These are phyloP conservation scores for Allygus modestus DNA, from an alignment of 2,888 invertebrate genomes.

Conservation along the genomic window DNA sequence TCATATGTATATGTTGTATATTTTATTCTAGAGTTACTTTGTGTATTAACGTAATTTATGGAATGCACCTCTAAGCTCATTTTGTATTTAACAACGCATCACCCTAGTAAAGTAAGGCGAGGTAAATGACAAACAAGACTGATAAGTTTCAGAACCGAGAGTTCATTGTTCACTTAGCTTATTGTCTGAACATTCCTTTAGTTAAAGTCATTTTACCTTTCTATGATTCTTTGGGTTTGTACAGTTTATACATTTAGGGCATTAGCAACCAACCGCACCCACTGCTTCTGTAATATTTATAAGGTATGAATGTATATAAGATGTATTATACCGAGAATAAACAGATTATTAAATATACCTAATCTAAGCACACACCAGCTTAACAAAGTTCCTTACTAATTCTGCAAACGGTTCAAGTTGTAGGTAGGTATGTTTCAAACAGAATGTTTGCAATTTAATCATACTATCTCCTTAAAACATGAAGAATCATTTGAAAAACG, in stretches of 20 bases:
- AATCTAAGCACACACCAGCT: conserved; percentile 41
- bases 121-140: conserved; percentile 44
- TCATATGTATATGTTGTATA: conserved; percentile 55
- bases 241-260: conserved; percentile 48
- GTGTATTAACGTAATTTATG: conserved; percentile 39
- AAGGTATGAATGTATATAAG: conserved; percentile 37
- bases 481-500: too few species aligned
- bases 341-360: conserved; percentile 8
- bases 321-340: conserved; percentile 19
- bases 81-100: conserved; percentile 43
- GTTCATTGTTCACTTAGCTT: conserved; percentile 37
- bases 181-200: conserved; percentile 45
- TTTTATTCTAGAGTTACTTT: conserved; percentile 25
- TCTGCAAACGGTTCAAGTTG: not conserved
- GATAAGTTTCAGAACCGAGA: conserved; percentile 42
- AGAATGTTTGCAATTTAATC: too few species aligned
- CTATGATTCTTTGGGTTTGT: conserved; percentile 13
- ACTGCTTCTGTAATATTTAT: conserved; percentile 42
- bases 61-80: conserved; percentile 35
- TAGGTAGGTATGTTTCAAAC: too few species aligned
- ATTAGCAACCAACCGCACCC: conserved; percentile 31
- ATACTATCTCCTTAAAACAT: too few species aligned
- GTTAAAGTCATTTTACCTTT: conserved; percentile 29
- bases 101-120: conserved; percentile 44
- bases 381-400: conserved; percentile 50